A percentile compares a stretch with the other conserved stretches of the same genome.
Evolutionary conservation across 2,797 vertebrate genomes (phyloP).

Genomic region (Coregonus ussuriensis): DNA sequence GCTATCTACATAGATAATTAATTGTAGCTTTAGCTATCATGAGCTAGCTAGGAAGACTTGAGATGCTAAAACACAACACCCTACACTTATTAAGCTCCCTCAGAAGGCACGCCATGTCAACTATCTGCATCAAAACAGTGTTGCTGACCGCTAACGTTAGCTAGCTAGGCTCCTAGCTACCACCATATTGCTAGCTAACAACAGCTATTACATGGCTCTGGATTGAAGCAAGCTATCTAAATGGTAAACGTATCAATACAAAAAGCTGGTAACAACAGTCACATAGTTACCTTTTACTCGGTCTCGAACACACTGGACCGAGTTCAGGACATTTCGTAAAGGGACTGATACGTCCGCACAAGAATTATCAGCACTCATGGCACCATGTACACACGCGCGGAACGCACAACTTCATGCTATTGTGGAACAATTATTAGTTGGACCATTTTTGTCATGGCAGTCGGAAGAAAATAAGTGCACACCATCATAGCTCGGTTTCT

Average conservation of each 20-base stretch:
- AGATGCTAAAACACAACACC: neutral
- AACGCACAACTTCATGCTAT: neutral
- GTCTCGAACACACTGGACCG: neutral
- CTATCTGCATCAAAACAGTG: neutral
- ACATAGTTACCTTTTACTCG: constrained; percentile 1
- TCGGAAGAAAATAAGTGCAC: neutral
- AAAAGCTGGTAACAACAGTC: neutral
- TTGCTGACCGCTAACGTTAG: neutral
- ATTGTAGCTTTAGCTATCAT: too few species aligned
- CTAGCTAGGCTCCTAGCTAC: too few species aligned
- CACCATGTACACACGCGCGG: neutral
- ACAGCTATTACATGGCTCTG: neutral
- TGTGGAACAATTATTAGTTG: neutral
- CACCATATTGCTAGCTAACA: neutral
- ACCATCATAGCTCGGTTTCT: neutral
- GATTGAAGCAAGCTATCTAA: neutral
- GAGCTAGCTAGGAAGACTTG: too few species aligned
- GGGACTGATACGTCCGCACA: neutral
- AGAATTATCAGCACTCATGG: constrained; percentile 4
- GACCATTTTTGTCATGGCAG: neutral
- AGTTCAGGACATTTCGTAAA: neutral
- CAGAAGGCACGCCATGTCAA: neutral
- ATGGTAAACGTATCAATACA: neutral
- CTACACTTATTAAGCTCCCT: neutral
- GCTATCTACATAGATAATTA: neutral